Conservation (phyloP, 2,113 vertebrate species). For the Turnix velox region DNA sequence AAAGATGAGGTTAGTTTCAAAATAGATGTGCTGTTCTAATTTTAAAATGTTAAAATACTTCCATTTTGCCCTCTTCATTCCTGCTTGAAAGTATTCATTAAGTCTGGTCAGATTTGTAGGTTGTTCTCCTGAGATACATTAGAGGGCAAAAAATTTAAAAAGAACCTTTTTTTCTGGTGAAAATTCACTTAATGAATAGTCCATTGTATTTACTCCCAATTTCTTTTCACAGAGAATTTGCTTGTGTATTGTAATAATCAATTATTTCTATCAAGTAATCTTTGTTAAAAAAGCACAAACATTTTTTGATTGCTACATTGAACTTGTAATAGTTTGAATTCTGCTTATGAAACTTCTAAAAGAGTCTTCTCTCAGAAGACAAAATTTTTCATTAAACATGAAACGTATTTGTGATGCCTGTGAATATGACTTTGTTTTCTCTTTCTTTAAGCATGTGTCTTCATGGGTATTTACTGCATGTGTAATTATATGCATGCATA, state of each 20-base stretch:
- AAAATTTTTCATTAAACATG: neutral
- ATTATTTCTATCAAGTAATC: neutral
- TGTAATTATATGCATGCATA: neutral
- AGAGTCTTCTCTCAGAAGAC: neutral
- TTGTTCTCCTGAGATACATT: neutral
- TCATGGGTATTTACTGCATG: neutral
- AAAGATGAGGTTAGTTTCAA: neutral
- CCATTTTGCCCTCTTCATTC: neutral
- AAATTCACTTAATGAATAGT: neutral
- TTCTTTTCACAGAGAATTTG: fast-evolving
- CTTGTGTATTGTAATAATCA: neutral
- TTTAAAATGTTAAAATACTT: neutral
- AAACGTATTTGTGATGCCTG: neutral
- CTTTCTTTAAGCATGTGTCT: neutral
- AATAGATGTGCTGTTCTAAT: neutral
- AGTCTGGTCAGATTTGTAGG: neutral
- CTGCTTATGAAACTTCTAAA: neutral
- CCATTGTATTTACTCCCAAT: neutral
- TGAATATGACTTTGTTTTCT: neutral
- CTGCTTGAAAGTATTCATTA: neutral
- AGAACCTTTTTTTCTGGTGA: neutral
- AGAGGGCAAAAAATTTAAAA: neutral
- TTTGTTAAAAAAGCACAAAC: neutral
- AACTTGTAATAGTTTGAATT: neutral
- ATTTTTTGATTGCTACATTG: neutral